These are phyloP conservation scores for Heliconius nattereri DNA, from an alignment of 1,140 invertebrate species.

Conservation along the genomic window DNA sequence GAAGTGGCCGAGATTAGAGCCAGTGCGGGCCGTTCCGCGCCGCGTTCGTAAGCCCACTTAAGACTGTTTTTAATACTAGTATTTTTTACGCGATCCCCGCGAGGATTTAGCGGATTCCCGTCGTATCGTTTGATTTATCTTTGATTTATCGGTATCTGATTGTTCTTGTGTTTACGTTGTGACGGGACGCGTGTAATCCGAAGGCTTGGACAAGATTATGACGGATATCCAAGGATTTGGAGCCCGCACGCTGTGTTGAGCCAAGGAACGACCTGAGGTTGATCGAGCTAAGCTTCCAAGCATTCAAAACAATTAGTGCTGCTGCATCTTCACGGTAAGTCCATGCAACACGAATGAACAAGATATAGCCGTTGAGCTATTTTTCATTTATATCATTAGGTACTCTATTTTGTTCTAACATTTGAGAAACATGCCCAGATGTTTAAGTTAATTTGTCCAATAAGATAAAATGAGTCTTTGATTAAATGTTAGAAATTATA, in stretches of 20 bases:
- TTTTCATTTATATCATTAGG: not conserved
- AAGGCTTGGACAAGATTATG: constrained; percentile 75
- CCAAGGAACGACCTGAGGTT: constrained; percentile 28
- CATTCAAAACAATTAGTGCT: constrained; percentile 19
- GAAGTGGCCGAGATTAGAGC: constrained; percentile 86
- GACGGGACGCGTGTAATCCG: constrained; percentile 72
- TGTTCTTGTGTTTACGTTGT: constrained; percentile 77
- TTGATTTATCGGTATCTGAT: constrained; percentile 79
- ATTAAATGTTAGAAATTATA: too few relatives aligned
- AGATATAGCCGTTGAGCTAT: not conserved
- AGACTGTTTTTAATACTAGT: constrained; percentile 81
- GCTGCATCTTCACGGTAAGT: constrained; percentile 32
- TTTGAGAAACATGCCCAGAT: too few relatives aligned
- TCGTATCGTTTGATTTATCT: constrained; percentile 75
- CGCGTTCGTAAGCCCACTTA: constrained; percentile 79
- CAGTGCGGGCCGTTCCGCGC: constrained; percentile 76
- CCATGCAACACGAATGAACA: not conserved
- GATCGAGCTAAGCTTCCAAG: constrained; percentile 18
- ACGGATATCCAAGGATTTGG: constrained; percentile 74
- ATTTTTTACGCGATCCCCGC: constrained; percentile 80
- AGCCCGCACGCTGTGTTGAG: constrained; percentile 61
- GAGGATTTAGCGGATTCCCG: constrained; percentile 79
- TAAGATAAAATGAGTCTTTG: too few relatives aligned
- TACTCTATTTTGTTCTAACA: not conserved
- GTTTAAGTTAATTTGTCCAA: too few relatives aligned